Conservation (phyloP, 2,888 invertebrate genomes). For the Glyphotaelius pellucidus region DNA sequence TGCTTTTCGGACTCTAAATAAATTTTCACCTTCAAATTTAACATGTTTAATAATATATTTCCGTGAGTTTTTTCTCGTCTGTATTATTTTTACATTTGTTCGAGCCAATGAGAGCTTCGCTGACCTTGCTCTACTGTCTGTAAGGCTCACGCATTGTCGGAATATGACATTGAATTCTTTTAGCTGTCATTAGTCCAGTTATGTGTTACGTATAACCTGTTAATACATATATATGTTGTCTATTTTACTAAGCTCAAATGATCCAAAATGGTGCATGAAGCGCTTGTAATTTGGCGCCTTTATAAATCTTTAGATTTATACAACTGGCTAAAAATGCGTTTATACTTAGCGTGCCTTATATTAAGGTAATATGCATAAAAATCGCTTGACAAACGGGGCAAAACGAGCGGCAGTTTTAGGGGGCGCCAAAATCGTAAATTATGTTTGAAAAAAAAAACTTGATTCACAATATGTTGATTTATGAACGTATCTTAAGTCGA, state of each 20-base stretch:
- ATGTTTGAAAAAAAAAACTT: too few relatives aligned
- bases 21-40: neutral
- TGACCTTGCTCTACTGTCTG: constrained; percentile 23
- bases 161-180: constrained; percentile 7
- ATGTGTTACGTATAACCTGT: neutral
- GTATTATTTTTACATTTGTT: constrained; percentile 6
- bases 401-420: too few relatives aligned
- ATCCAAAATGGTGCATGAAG: neutral
- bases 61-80: neutral
- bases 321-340: too few relatives aligned
- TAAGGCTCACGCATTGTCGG: constrained; percentile 8
- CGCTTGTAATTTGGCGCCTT: neutral
- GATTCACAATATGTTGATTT: too few relatives aligned
- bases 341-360: too few relatives aligned
- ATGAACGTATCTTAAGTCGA: too few relatives aligned
- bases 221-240: neutral
- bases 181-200: neutral
- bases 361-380: too few relatives aligned
- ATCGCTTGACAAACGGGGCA: too few relatives aligned
- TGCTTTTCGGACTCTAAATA: neutral
- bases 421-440: too few relatives aligned
- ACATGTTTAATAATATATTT: neutral
- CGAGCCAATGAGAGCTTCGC: neutral
- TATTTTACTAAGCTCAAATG: neutral
- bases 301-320: neutral